Conservation (phyloP, 2,888 invertebrate species). For the Parascotia fuliginaria region DNA sequence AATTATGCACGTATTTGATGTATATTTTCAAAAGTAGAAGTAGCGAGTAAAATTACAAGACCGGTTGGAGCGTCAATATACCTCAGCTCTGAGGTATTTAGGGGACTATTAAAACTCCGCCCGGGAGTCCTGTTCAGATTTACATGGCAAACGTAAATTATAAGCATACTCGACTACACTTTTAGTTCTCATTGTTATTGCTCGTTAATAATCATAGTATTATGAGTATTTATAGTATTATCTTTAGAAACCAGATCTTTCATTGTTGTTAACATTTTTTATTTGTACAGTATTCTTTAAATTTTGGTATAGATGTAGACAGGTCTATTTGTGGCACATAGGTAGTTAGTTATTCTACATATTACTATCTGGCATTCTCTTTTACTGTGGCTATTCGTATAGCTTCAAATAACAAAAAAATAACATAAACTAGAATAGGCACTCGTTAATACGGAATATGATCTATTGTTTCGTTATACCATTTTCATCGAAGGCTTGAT, state of each 20-base stretch:
- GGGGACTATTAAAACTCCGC: slow-evolving; percentile 71
- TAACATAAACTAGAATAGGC: slow-evolving; percentile 24
- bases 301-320: neutral
- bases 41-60: slow-evolving; percentile 67
- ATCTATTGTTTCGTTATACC: slow-evolving; percentile 40
- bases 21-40: slow-evolving; percentile 59
- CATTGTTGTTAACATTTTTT: neutral
- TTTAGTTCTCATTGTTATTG: slow-evolving; percentile 51
- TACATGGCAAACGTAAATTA: slow-evolving; percentile 64
- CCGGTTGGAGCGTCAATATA: slow-evolving; percentile 52
- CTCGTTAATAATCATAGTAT: slow-evolving; percentile 25
- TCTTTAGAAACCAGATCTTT: neutral
- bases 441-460: slow-evolving; percentile 24
- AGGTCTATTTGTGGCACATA: neutral
- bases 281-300: neutral
- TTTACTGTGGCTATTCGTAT: slow-evolving; percentile 7
- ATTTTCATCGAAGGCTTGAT: slow-evolving; percentile 25
- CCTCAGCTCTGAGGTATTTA: slow-evolving; percentile 63
- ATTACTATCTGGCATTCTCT: slow-evolving; percentile 3
- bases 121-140: slow-evolving; percentile 64
- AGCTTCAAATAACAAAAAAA: slow-evolving; percentile 5
- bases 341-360: too few species aligned
- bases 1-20: slow-evolving; percentile 48
- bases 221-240: slow-evolving; percentile 15
- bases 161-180: slow-evolving; percentile 55